These are phyloP conservation scores for Asarcornis scutulata DNA, from an alignment of 2,113 vertebrate genomes.

Conservation along the genomic window DNA sequence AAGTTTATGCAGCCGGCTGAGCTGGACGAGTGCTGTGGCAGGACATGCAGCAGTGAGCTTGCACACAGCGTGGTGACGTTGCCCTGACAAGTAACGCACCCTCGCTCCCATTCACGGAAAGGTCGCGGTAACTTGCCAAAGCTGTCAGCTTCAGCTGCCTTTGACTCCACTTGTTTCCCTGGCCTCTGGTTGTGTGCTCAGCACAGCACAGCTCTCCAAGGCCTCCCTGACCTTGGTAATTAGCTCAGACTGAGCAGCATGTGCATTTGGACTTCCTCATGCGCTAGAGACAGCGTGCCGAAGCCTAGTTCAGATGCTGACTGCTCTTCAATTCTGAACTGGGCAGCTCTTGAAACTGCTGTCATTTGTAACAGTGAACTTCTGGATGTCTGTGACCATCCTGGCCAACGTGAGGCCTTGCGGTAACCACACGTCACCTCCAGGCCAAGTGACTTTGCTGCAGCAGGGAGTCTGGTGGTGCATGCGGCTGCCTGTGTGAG, in stretches of 20 bases:
- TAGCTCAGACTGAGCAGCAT: not conserved
- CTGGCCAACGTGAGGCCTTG: not conserved
- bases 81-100: not conserved
- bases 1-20: not conserved
- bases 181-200: not conserved
- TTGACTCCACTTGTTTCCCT: not conserved
- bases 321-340: not conserved
- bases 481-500: not conserved
- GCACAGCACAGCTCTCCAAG: not conserved
- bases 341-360: not conserved
- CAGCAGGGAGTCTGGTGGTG: not conserved
- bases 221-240: not conserved
- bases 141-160: not conserved
- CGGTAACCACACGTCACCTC: not conserved
- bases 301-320: not conserved
- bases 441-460: not conserved
- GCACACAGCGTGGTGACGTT: not conserved
- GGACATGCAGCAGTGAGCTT: not conserved
- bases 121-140: conserved; percentile 22
- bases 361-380: not conserved
- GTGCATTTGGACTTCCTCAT: fast-evolving
- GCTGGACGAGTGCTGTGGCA: not conserved
- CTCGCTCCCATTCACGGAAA: not conserved
- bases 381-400: not conserved
- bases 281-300: fast-evolving